A percentile compares a stretch with the other conserved stretches of the same genome.
Conservation (phyloP, 2,113 vertebrate species). For the Hippocampus mohnikei region DNA sequence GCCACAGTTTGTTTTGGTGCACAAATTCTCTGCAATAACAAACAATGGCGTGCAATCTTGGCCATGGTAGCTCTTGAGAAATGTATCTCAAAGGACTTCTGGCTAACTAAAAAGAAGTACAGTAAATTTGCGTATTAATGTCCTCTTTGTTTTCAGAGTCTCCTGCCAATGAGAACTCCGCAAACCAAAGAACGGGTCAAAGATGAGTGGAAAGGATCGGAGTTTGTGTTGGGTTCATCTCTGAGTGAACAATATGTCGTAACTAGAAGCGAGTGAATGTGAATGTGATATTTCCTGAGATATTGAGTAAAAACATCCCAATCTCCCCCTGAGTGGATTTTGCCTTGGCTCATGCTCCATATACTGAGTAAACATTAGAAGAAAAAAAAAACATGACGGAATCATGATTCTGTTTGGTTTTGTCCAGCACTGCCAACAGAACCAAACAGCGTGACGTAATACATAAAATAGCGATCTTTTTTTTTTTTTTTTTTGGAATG, state of each 20-base stretch:
- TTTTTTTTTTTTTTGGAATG: too few species aligned
- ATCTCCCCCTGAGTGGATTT: neutral
- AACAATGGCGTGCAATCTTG: neutral
- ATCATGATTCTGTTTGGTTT: neutral
- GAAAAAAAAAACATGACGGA: neutral
- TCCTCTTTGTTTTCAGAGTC: neutral
- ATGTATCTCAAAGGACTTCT: neutral
- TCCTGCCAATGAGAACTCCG: neutral
- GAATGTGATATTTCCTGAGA: conserved; percentile 1
- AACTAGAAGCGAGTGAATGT: neutral
- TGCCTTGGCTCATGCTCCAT: neutral
- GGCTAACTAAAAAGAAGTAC: neutral
- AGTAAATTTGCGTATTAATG: neutral
- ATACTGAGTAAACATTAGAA: neutral
- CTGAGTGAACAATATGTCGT: neutral
- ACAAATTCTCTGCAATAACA: neutral
- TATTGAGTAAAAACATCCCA: neutral
- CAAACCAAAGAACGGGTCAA: neutral
- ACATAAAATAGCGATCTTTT: too few species aligned
- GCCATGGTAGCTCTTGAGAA: neutral
- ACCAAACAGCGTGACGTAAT: too few species aligned
- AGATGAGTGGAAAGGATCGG: neutral
- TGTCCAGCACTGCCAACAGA: neutral
- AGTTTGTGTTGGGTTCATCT: neutral
- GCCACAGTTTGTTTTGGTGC: neutral